phyloP scores from a whole-genome alignment of 2,113 vertebrate genomes.

The Cathartes aura region DNA sequence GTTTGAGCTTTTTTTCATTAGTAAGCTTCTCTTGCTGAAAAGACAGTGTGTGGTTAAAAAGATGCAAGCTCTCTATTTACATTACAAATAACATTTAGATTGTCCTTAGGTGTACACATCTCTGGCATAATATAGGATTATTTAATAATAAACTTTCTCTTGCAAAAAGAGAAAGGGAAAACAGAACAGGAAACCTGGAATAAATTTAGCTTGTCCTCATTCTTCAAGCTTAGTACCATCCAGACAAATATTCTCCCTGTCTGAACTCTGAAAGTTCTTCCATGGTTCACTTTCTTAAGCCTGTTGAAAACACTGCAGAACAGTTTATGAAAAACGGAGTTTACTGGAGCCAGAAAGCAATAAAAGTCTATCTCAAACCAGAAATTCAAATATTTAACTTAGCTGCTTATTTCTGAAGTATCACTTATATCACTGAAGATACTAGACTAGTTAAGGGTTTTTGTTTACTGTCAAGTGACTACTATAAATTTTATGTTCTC shows the following conservation, averaged over 20 bases:
- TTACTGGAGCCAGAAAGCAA: not conserved
- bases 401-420: not conserved
- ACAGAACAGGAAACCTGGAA: slow-evolving; percentile 62
- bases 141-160: slow-evolving; percentile 14
- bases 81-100: not conserved
- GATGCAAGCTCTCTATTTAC: not conserved
- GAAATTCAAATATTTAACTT: slow-evolving; percentile 14
- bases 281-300: not conserved
- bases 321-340: not conserved
- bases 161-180: slow-evolving; percentile 13
- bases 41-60: not conserved
- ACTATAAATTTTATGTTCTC: not conserved
- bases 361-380: not conserved
- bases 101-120: not conserved
- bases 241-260: slow-evolving; percentile 37
- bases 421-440: not conserved
- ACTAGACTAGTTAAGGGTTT: not conserved
- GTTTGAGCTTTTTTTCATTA: not conserved
- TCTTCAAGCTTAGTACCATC: slow-evolving; percentile 39
- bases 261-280: slow-evolving; percentile 12
- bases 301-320: not conserved
- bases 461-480: not conserved
- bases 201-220: slow-evolving; percentile 58
- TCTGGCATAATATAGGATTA: not conserved
- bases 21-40: not conserved